A percentile compares a stretch with the other conserved stretches of the same genome.
phyloP scores from a whole-genome alignment of 2,113 vertebrate genomes.

The Condylura cristata region DNA sequence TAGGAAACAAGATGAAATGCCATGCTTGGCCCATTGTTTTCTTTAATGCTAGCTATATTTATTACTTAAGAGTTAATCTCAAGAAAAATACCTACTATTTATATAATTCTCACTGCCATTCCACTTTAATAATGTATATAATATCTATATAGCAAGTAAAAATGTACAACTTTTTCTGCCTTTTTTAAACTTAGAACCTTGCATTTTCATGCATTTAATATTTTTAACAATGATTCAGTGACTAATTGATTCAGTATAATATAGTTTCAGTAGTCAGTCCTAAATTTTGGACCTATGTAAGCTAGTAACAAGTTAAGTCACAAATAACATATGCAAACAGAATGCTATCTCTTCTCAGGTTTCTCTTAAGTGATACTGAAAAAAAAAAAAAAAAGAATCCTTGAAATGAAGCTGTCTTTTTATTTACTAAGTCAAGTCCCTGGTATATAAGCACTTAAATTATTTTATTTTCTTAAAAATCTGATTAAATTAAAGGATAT shows the following conservation, averaged over 20 bases:
- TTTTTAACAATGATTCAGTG: background rate
- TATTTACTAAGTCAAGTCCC: too few species aligned
- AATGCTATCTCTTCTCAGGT: too few species aligned
- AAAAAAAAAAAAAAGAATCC: too few species aligned
- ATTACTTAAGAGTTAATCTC: background rate
- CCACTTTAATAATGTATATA: background rate
- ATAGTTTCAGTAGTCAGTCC: background rate
- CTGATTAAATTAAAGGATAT: too few species aligned
- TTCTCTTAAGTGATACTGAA: too few species aligned
- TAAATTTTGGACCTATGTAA: background rate
- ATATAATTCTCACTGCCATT: background rate
- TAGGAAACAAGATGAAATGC: background rate
- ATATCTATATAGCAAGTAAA: background rate
- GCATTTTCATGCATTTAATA: background rate
- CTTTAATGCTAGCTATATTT: background rate
- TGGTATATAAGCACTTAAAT: too few species aligned
- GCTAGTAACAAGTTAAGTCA: conserved; percentile 16
- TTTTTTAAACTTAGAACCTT: background rate
- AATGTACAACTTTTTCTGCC: background rate
- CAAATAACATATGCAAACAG: too few species aligned
- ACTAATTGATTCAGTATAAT: background rate
- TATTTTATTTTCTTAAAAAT: too few species aligned
- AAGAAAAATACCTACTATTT: background rate
- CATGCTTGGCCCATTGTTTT: background rate
- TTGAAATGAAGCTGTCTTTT: too few species aligned